phyloP scores from a whole-genome alignment of 2,888 invertebrate genomes.

The Pharmacophagus antenor region DNA sequence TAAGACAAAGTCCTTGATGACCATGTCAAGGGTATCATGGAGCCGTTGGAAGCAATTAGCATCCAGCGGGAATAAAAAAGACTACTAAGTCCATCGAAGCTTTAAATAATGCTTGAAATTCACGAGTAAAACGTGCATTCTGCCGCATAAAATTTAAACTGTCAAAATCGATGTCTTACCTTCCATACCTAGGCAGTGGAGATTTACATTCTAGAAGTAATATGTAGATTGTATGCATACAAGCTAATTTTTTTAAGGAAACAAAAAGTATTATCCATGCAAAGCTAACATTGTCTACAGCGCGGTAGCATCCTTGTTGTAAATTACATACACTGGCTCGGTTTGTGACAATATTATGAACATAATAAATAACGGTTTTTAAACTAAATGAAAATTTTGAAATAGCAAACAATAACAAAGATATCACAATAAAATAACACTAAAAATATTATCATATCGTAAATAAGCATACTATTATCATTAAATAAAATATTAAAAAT shows the following conservation, averaged over 20 bases:
- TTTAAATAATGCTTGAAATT: too few relatives aligned
- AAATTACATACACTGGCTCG: constrained; percentile 51
- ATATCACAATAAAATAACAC: not conserved
- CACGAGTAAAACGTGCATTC: too few relatives aligned
- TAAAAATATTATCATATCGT: not conserved
- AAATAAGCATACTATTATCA: not conserved
- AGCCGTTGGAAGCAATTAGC: too few relatives aligned
- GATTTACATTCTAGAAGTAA: not conserved
- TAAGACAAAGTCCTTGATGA: too few relatives aligned
- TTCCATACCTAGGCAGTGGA: too few relatives aligned
- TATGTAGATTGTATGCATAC: not conserved
- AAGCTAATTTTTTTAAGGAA: not conserved
- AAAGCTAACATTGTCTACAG: constrained; percentile 40
- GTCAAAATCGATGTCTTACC: too few relatives aligned
- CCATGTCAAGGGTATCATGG: too few relatives aligned
- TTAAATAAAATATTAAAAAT: too few relatives aligned
- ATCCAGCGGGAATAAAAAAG: too few relatives aligned
- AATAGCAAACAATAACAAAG: constrained; percentile 10
- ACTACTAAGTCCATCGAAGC: too few relatives aligned
- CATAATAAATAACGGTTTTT: constrained; percentile 43
- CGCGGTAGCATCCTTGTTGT: constrained; percentile 45
- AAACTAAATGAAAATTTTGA: constrained; percentile 28
- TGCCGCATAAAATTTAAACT: too few relatives aligned
- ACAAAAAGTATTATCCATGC: constrained; percentile 34
- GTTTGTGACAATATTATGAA: constrained; percentile 52